A percentile compares a stretch with the other conserved stretches of the same genome.
Conservation (phyloP, 2,113 vertebrate species). For the Leptobrachium leishanense region DNA sequence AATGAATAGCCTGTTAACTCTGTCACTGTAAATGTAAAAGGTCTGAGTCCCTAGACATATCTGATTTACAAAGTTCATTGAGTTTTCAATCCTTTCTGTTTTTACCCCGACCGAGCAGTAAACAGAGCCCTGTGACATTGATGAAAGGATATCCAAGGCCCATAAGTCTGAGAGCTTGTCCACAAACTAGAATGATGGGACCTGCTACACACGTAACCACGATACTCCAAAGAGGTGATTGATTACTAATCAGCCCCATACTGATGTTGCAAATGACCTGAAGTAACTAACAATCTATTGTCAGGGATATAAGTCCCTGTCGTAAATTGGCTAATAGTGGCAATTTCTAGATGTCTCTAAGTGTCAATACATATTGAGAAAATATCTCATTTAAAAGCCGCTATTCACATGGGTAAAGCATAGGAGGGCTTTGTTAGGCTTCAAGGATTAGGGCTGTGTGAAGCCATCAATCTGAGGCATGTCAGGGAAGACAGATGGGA, state of each 20-base stretch:
- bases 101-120: neutral
- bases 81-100: neutral
- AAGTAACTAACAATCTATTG: constrained; percentile 18
- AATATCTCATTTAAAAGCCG: constrained; percentile 12
- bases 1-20: no score
- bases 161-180: constrained; percentile 30
- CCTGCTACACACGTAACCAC: neutral
- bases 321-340: neutral
- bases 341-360: constrained; percentile 15
- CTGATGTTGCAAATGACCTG: constrained; percentile 26
- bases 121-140: constrained; percentile 23
- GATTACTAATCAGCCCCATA: constrained; percentile 24
- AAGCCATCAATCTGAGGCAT: constrained; percentile 39
- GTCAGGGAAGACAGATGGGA: constrained; percentile 41
- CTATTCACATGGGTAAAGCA: constrained; percentile 26
- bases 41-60: no score
- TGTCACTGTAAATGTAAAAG: no score
- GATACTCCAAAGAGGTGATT: constrained; percentile 14
- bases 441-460: constrained; percentile 30
- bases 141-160: neutral
- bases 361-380: constrained; percentile 35
- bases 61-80: no score
- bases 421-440: constrained; percentile 41
- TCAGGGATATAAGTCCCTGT: neutral
- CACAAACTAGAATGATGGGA: constrained; percentile 36